Evolutionary conservation across 2,113 vertebrate genomes (phyloP), one percentile per base, ranked within the genome.

Genomic region (Tapirus terrestris): DNA sequence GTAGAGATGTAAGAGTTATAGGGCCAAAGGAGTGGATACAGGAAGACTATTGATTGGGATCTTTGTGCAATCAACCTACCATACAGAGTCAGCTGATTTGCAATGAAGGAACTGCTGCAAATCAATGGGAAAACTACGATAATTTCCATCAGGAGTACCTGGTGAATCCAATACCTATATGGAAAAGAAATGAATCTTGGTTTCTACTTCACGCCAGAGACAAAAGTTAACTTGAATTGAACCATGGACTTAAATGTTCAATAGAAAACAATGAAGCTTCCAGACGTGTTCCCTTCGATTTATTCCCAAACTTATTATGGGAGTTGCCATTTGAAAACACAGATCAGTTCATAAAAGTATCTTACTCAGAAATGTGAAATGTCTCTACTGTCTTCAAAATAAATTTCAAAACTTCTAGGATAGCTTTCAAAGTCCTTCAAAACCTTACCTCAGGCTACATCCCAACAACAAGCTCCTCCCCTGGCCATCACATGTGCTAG

Each of bases 401-500:
- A 82, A 29, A 89, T 82, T 20, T 75, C 67, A 56, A 11, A 27
- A 7, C 13, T 65, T 67, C 51, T 48, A 3, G 11, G 2, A 21
- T 63, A n/a, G 31, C 29, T 12, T 1, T 83, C 18, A 29, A 43
- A 21, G 12, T 27, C 29, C 77, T 82, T 82, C 27, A 45, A 65
- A 73, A 29, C 60, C 85, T 23, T 25, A 75, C n/a, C 76, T 75
- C 77, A n/a, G n/a, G 58, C 58, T n/a, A 8, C 58, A 51, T 21
- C 31, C 21, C 0, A 4, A n/a, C 58, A 33, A 18, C 0, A 20
- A 68, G 13, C 8, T 2, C 53, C 6, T 3, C 18, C 16, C 36
- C 21, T 53, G 10, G 31, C 31, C 48, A 13, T 6, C 6, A 27
- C 61, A 1, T 0, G 48, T 1, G 51, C 11, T 21, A 18, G 5